A percentile compares a stretch with the other conserved stretches of the same genome.
Evolutionary conservation across 2,797 vertebrate species (phyloP).

Genomic region (Mycteria americana): DNA sequence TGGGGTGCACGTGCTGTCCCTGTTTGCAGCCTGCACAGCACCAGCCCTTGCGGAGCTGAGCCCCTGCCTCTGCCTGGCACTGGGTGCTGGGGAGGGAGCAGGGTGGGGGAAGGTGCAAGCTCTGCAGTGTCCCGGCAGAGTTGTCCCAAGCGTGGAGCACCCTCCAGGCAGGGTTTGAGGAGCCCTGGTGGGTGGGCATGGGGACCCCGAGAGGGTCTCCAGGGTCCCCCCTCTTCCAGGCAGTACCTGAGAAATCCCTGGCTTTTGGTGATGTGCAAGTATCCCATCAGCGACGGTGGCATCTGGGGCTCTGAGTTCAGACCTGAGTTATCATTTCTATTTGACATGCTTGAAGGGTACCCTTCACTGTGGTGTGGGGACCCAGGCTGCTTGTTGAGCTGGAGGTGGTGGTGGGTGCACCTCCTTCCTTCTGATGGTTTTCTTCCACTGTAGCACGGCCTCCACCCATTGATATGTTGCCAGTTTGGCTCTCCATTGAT

Average conservation of each 20-base stretch:
- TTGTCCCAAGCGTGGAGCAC: neutral
- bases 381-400: neutral
- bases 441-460: neutral
- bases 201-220: neutral
- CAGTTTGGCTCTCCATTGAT: neutral
- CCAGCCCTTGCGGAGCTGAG: neutral
- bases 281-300: neutral
- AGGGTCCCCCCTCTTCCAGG: neutral
- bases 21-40: neutral
- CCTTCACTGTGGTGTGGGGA: neutral
- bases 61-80: neutral
- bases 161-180: neutral
- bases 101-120: neutral
- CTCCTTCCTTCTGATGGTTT: neutral
- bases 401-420: neutral
- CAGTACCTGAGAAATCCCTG: neutral
- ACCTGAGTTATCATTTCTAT: accelerated
- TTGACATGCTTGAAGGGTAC: neutral
- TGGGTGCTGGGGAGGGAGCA: neutral
- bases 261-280: neutral
- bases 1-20: neutral
- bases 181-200: neutral
- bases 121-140: neutral
- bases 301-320: neutral
- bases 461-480: neutral